Evolutionary conservation across 1,140 invertebrate genomes (phyloP).

Genomic region (Habropoda laboriosa): DNA sequence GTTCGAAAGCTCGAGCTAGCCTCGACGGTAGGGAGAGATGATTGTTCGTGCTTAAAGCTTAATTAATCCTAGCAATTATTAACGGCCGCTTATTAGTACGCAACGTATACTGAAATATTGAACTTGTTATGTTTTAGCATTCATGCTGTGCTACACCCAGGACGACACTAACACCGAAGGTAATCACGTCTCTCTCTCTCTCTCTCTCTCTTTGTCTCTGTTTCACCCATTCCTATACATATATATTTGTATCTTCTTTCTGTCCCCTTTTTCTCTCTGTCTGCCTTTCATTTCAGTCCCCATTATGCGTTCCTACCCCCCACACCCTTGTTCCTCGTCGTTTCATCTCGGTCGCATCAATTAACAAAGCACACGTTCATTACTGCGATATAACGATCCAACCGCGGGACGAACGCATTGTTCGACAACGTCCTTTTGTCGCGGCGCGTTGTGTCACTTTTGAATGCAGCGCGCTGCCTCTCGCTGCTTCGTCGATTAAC

Average conservation of each 20-base stretch:
- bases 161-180: constrained; percentile 94
- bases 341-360: constrained; percentile 50
- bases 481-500: constrained; percentile 12
- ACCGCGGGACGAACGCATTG: constrained; percentile 20
- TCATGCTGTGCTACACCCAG: constrained; percentile 95
- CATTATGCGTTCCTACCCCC: constrained; percentile 15
- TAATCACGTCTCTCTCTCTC: constrained; percentile 79
- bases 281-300: constrained; percentile 15
- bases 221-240: constrained; percentile 8
- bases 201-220: constrained; percentile 23
- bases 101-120: constrained; percentile 68
- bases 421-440: constrained; percentile 27
- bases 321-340: constrained; percentile 10
- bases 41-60: constrained; percentile 68
- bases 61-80: constrained; percentile 74
- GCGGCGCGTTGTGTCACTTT: constrained; percentile 28
- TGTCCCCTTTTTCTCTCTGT: constrained; percentile 20
- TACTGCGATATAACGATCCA: constrained; percentile 42
- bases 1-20: neutral
- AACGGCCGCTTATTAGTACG: constrained; percentile 75
- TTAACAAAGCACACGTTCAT: constrained; percentile 60
- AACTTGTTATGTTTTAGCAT: constrained; percentile 89
- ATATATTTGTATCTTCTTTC: constrained; percentile 19
- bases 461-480: neutral
- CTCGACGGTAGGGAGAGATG: constrained; percentile 40